Base-by-base conservation (phyloP, 2,888 invertebrate species). In the Timandra comae region DNA sequence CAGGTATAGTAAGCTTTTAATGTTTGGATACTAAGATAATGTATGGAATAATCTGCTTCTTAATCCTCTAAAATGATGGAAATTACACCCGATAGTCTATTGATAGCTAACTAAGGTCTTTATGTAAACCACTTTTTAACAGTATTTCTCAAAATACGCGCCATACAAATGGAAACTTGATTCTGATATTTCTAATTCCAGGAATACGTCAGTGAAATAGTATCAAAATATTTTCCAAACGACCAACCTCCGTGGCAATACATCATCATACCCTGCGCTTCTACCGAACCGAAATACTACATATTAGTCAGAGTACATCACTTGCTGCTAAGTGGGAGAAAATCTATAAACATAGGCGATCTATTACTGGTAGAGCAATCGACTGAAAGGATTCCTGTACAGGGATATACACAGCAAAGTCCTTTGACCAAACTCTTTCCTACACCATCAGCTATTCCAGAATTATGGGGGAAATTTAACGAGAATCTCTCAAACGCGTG, bases 181-280 rank as follows among this genome's bases (percentile, higher is more conserved):
- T n/a, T n/a, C n/a, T n/a, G n/a, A 32, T 27, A 7, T 3, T 11
- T 30, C 29, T 30, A 20, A 50, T 77, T 79, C 30, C 74, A 92
- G 92, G 93, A 93, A 19, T 93, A 90, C 59, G 89, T 94, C 28
- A 93, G 93, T 56, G 93, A 93, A 33, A 87, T 92, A 37, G 89
- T 93, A 12, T 90, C 92, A 2, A 94, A 93, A 75, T 93, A 92
- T 62, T 88, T 95, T 33, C 90, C 93, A 3, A 77, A 81, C 1
- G 90, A 91, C 32, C 84, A 90, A 35, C 90, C 95, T 0, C 94
- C 94, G 7, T 95, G 95, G 95, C 94, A 95, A 62, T 89, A 94
- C 32, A 89, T 91, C 22, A 86, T 94, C 1, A 91, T 94, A 52
- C 92, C 92, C 1, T 80, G 80, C 44, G 54, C 69, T 3, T 68